These are phyloP conservation scores for Lasioglossum marginatum DNA, from an alignment of 2,888 invertebrate genomes.

Conservation along the genomic window DNA sequence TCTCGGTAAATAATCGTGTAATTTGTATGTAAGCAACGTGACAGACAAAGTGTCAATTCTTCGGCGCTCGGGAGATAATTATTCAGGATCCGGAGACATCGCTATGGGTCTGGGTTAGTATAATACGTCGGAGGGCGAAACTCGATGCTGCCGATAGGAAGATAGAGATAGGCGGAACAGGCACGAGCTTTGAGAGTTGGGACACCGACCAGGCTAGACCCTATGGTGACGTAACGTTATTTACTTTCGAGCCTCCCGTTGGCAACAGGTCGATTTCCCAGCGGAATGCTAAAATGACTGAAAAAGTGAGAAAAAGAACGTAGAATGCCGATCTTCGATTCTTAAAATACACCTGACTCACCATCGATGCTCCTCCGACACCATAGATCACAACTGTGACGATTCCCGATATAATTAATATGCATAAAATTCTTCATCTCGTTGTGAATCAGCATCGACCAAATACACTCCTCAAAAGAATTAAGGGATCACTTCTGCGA, in stretches of 20 bases:
- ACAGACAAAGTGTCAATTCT: slow-evolving; percentile 3
- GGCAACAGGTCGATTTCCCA: slow-evolving; percentile 81
- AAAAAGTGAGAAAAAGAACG: slow-evolving; percentile 19
- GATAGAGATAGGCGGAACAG: slow-evolving; percentile 52
- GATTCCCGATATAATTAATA: background rate
- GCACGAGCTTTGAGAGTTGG: slow-evolving; percentile 48
- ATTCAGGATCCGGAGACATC: background rate
- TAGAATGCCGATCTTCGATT: background rate
- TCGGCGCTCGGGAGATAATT: background rate
- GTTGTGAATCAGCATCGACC: background rate
- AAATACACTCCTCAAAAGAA: background rate
- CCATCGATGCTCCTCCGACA: background rate
- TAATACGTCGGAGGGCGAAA: slow-evolving; percentile 35
- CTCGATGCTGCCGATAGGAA: slow-evolving; percentile 43
- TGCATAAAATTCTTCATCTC: background rate
- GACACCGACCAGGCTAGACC: slow-evolving; percentile 45
- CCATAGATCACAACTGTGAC: background rate
- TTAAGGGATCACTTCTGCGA: too few species aligned
- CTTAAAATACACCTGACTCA: background rate
- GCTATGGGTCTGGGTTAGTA: slow-evolving; percentile 5
- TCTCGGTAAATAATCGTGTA: background rate
- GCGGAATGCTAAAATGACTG: slow-evolving; percentile 41
- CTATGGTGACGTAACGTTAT: slow-evolving; percentile 81
- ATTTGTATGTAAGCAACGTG: background rate
- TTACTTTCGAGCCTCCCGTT: slow-evolving; percentile 81